Evolutionary conservation across 2,113 vertebrate species (phyloP).

Genomic region (Xerus inauris): DNA sequence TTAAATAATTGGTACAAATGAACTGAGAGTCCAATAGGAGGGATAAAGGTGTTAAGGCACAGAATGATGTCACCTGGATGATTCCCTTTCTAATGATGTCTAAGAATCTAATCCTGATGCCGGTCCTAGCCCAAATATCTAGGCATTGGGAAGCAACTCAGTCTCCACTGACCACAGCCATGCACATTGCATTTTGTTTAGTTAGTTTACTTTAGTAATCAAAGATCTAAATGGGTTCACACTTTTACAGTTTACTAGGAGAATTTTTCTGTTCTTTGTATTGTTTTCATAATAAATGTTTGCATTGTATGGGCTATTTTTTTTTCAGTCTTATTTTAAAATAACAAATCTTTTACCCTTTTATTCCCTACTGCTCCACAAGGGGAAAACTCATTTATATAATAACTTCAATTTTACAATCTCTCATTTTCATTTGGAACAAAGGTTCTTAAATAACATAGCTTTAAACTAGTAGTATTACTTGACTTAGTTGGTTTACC

Average conservation of each 20-base stretch:
- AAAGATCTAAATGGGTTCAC: neutral
- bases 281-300: neutral
- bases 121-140: neutral
- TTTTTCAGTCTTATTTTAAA: conserved; percentile 45
- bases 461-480: neutral
- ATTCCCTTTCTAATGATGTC: neutral
- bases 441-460: neutral
- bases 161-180: neutral
- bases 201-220: conserved; percentile 2
- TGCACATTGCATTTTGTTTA: neutral
- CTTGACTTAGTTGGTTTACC: neutral
- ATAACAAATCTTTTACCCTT: neutral
- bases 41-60: neutral
- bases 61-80: neutral
- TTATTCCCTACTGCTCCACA: neutral
- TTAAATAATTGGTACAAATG: neutral
- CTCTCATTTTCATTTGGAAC: conserved; percentile 12
- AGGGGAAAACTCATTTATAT: neutral
- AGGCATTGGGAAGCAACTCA: neutral
- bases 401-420: neutral
- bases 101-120: neutral
- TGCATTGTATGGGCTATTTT: neutral
- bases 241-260: neutral
- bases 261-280: neutral
- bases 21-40: neutral